phyloP scores from a whole-genome alignment of 2,797 vertebrate species.

The Spinus pinus region DNA sequence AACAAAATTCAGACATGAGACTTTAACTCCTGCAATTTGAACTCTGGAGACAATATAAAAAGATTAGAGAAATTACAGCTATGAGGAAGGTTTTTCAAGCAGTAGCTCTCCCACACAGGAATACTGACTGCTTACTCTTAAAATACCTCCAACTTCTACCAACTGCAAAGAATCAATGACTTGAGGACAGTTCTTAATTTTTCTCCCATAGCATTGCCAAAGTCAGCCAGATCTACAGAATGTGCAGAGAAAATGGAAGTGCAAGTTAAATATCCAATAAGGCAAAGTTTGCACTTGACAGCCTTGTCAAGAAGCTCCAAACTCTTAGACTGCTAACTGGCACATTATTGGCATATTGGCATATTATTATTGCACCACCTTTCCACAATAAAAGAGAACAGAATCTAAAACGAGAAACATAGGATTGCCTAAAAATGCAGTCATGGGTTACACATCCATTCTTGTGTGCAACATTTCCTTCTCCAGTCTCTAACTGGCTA shows the following conservation, averaged over 20 bases:
- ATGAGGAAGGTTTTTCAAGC: not conserved
- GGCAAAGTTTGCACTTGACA: not conserved
- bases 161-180: not conserved
- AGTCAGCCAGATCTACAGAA: not conserved
- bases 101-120: not conserved
- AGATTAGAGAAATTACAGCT: not conserved
- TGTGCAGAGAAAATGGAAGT: not conserved
- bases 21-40: not conserved
- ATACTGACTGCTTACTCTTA: not conserved
- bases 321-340: not conserved
- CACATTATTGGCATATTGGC: too few species aligned
- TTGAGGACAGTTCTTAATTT: not conserved
- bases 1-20: not conserved
- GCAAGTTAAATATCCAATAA: not conserved
- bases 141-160: not conserved
- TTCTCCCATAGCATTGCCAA: not conserved
- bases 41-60: not conserved
- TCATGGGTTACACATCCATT: fast-evolving
- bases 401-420: not conserved
- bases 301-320: not conserved
- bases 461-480: not conserved
- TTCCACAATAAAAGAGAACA: not conserved
- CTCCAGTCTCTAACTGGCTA: not conserved
- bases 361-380: not conserved
- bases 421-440: not conserved